Evolutionary conservation across 1,140 invertebrate species (phyloP).

Genomic region (Phortica variegata): DNA sequence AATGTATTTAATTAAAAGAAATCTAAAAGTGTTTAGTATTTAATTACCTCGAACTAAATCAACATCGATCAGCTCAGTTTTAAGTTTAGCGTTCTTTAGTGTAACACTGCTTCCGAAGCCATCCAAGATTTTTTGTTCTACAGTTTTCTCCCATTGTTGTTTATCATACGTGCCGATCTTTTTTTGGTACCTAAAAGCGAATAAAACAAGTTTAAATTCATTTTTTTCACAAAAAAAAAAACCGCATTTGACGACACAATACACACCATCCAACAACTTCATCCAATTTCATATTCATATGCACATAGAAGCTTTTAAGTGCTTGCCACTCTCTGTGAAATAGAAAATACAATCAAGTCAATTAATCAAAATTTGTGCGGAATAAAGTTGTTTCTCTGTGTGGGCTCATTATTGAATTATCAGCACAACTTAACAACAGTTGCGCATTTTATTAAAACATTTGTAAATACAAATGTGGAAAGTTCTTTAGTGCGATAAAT

Average conservation of each 20-base stretch:
- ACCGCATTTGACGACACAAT: neutral
- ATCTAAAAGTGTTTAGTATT: neutral
- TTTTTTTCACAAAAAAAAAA: neutral
- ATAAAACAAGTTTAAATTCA: constrained; percentile 5
- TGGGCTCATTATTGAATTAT: no score
- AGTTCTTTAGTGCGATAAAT: no score
- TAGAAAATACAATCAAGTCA: neutral
- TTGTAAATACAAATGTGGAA: no score
- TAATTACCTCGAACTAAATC: constrained; percentile 81
- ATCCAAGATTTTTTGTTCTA: constrained; percentile 85
- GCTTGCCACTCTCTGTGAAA: constrained; percentile 29
- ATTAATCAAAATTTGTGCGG: no score
- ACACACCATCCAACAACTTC: constrained; percentile 56
- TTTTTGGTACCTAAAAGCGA: constrained; percentile 76
- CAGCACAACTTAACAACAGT: no score
- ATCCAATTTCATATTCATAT: constrained; percentile 57
- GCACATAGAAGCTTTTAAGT: constrained; percentile 39
- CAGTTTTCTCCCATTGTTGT: constrained; percentile 92
- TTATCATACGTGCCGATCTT: constrained; percentile 96
- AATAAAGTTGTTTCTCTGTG: no score
- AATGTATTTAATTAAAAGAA: neutral
- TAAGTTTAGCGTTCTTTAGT: constrained; percentile 82
- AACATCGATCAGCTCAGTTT: constrained; percentile 92
- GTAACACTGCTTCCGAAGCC: constrained; percentile 81
- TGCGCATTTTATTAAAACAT: no score